These are phyloP conservation scores for Oryctes rhinoceros DNA, from an alignment of 1,140 invertebrate species.

Conservation along the genomic window DNA sequence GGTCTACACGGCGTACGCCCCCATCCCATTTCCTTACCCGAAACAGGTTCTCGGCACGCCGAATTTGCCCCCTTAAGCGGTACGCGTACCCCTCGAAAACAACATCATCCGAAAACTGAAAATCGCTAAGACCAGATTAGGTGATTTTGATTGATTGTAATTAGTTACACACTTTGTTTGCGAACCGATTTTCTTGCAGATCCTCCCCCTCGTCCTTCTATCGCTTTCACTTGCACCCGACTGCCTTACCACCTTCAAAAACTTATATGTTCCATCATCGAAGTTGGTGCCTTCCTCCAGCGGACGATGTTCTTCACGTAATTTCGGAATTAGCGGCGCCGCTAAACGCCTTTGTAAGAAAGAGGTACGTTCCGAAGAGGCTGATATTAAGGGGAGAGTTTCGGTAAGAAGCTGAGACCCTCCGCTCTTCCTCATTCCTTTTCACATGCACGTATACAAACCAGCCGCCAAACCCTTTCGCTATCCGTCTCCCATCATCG, in stretches of 20 bases:
- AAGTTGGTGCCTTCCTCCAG: not conserved
- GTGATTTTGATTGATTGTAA: constrained; percentile 49
- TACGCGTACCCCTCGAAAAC: not conserved
- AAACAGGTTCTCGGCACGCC: not conserved
- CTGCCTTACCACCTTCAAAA: constrained; percentile 38
- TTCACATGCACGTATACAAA: not conserved
- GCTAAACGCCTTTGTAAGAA: not conserved
- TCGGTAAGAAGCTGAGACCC: constrained; percentile 20
- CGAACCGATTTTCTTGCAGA: constrained; percentile 33
- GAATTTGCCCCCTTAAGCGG: not conserved
- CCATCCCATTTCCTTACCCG: not conserved
- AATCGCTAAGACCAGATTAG: constrained; percentile 43
- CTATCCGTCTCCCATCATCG: not conserved
- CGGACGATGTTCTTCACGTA: constrained; percentile 24
- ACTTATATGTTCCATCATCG: constrained; percentile 44
- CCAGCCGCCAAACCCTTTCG: not conserved
- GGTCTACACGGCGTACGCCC: not conserved
- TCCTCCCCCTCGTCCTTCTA: not conserved
- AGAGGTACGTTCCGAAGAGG: constrained; percentile 3
- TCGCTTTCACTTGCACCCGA: constrained; percentile 5
- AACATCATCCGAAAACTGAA: constrained; percentile 26
- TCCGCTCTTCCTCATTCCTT: not conserved
- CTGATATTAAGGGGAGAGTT: not conserved
- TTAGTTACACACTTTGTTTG: constrained; percentile 48
- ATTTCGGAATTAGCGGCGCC: constrained; percentile 17